Evolutionary conservation across 2,888 invertebrate species (phyloP), one percentile per base, ranked within the genome.

Genomic region (Pycnomerus fuliginosus): DNA sequence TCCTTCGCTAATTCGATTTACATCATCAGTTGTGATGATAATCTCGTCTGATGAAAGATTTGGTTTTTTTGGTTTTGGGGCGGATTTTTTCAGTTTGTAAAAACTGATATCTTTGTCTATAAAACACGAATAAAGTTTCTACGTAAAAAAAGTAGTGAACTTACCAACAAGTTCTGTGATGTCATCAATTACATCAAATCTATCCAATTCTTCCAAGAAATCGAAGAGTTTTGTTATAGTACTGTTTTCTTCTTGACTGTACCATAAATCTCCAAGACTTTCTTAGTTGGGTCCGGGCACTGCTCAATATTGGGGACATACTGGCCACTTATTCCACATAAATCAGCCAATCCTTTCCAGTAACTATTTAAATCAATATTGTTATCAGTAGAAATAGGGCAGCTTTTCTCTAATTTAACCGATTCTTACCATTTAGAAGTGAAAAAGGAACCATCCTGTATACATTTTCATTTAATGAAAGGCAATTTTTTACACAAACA

Each of bases 141-240:
- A 36, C 36, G 27, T 41, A 25, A 31, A 16, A 38, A 40, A 40
- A 32, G 13, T 31, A 12, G 12, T 42, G n/a, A n/a, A n/a, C 23
- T 32, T 30, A 83, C 83, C 75, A 56, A 84, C 68, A 42, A 76
- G 64, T 48, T 74, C 68, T 40, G 66, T 63, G 3, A 79, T 72
- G 60, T 91, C 90, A 60, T 87, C 86, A 16, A 81, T 71, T 14
- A 89, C 78, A 72, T 91, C 91, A 76, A 78, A 87, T 58, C 91
- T 77, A 63, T 89, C 90, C 35, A 91, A 73, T 34, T 74, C 68
- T 54, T 79, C 79, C 10, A 91, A 71, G 59, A 76, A 78, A 4
- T 72, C 62, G 30, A 82, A 68, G 2, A 91, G 72, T 46, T 78
- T 74, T 0, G 78, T 75, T 2, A 89, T 69, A 1, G 78, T 82